Conservation (phyloP, 2,888 invertebrate genomes). For the Trissolcus japonicus region DNA sequence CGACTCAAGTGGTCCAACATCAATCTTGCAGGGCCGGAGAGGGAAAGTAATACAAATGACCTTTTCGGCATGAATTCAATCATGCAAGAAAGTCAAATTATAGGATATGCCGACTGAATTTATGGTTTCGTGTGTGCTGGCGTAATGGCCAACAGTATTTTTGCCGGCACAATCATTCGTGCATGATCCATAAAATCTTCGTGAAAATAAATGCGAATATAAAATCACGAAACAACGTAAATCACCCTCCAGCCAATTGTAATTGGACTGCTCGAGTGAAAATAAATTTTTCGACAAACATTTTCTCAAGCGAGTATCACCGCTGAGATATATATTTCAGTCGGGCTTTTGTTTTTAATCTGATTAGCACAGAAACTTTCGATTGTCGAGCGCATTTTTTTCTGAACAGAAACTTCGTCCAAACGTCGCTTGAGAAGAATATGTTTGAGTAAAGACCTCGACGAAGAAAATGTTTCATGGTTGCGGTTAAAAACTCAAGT, state of each 20-base stretch:
- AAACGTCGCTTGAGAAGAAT: conserved; percentile 11
- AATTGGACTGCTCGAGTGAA: conserved; percentile 18
- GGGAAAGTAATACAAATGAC: conserved; percentile 26
- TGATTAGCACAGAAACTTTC: conserved; percentile 17
- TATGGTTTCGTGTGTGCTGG: conserved; percentile 48
- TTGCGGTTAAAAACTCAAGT: conserved; percentile 9
- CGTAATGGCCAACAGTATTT: conserved; percentile 31
- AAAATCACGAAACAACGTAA: conserved; percentile 36
- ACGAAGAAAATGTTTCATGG: conserved; percentile 17
- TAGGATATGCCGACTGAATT: conserved; percentile 42
- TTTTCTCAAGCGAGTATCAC: not conserved
- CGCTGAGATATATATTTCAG: conserved; percentile 5
- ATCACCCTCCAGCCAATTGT: conserved; percentile 27
- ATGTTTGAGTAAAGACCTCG: not conserved
- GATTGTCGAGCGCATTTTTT: conserved; percentile 27
- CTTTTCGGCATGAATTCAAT: conserved; percentile 47
- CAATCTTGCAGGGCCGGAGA: not conserved
- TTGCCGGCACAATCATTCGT: conserved; percentile 36
- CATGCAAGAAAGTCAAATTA: conserved; percentile 46
- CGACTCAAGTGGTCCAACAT: conserved; percentile 10
- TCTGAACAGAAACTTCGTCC: conserved; percentile 1
- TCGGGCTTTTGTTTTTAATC: conserved; percentile 2
- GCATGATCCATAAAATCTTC: conserved; percentile 42
- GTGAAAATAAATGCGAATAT: conserved; percentile 46
- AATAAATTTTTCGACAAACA: conserved; percentile 17